Percentiles rank a stretch among this genome's conserved stretches.
Evolutionary conservation across 2,113 vertebrate genomes (phyloP).

Genomic region (Cygnus atratus): DNA sequence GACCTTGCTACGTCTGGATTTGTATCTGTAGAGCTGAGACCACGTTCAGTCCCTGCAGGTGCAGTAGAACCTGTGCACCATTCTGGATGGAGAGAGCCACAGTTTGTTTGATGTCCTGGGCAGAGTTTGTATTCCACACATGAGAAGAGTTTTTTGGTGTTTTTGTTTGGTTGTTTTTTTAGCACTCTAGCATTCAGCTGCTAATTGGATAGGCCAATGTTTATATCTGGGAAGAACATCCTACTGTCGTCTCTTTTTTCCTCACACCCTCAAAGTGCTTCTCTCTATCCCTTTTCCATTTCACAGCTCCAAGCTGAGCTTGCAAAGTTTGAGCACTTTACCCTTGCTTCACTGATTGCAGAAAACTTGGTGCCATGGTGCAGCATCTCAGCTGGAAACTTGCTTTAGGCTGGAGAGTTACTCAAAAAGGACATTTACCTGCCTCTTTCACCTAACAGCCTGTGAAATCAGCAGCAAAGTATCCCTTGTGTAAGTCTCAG

Average conservation of each 20-base stretch:
- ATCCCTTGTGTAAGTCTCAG: background rate
- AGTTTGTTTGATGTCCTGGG: background rate
- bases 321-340: slow-evolving; percentile 52
- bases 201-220: slow-evolving; percentile 20
- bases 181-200: slow-evolving; percentile 27
- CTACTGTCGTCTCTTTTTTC: background rate
- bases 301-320: background rate
- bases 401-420: background rate
- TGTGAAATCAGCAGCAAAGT: background rate
- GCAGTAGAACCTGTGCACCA: background rate
- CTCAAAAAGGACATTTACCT: background rate
- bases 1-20: background rate
- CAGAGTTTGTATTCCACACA: background rate
- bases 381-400: slow-evolving; percentile 5
- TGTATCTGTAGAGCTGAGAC: background rate
- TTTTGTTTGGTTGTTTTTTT: background rate
- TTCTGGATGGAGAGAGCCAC: background rate
- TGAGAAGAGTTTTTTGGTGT: background rate
- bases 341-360: slow-evolving; percentile 10
- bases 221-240: background rate
- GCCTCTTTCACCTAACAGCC: background rate
- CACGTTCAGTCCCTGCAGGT: background rate
- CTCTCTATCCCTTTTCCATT: background rate
- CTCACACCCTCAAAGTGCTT: background rate
- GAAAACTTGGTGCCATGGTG: slow-evolving; percentile 5